A percentile compares a stretch with the other conserved stretches of the same genome.
Evolutionary conservation across 2,888 invertebrate species (phyloP).

Genomic region (Ditylenchus weischeri): DNA sequence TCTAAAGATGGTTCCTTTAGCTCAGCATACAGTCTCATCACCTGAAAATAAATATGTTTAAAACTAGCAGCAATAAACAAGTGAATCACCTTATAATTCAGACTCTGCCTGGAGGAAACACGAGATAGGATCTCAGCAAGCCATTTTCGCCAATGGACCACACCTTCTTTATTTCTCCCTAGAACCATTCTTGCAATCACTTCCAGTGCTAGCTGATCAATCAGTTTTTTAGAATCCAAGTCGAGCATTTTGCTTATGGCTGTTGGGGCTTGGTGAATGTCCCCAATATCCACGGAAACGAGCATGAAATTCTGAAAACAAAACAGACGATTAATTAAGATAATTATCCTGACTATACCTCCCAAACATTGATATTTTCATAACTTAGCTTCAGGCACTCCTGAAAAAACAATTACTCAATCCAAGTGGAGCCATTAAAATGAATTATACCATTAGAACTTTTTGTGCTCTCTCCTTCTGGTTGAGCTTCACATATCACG

Average conservation of each 20-base stretch:
- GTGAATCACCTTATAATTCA: constrained; percentile 18
- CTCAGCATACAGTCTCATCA: constrained; percentile 19
- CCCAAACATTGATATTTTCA: constrained; percentile 88
- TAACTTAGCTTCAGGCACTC: constrained; percentile 88
- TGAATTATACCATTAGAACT: constrained; percentile 41
- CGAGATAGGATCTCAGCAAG: constrained; percentile 13
- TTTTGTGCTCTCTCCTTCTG: constrained; percentile 68
- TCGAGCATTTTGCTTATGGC: constrained; percentile 21
- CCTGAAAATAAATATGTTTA: constrained; percentile 12
- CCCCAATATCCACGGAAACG: constrained; percentile 79
- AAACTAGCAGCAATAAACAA: background rate
- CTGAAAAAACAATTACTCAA: constrained; percentile 59
- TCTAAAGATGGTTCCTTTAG: constrained; percentile 17
- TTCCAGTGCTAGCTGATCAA: constrained; percentile 23
- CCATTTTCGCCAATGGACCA: background rate
- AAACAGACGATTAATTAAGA: too few species aligned
- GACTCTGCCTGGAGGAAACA: constrained; percentile 18
- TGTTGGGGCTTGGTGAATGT: constrained; percentile 64
- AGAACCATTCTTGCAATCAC: constrained; percentile 13
- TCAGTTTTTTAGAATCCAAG: constrained; percentile 18
- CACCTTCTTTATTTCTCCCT: constrained; percentile 1
- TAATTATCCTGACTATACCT: constrained; percentile 58
- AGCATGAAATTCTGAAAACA: constrained; percentile 72
- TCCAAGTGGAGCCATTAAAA: background rate
- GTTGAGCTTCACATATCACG: constrained; percentile 81